Evolutionary conservation across 1,140 invertebrate species (phyloP).

Genomic region (Neoseiulus cucumeris): DNA sequence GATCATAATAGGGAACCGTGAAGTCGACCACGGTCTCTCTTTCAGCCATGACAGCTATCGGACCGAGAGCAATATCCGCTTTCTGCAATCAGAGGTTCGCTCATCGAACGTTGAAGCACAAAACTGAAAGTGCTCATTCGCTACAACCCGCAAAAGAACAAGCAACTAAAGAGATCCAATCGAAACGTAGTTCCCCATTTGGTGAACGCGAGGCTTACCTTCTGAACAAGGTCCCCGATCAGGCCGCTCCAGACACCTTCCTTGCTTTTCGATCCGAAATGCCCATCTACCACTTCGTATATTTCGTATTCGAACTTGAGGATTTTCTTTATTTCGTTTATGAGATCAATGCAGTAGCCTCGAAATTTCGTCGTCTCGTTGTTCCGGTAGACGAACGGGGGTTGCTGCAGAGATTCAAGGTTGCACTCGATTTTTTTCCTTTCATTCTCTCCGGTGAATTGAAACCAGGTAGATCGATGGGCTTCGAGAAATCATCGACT

Average conservation of each 20-base stretch:
- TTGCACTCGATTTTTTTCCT: no score
- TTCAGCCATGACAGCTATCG: slow-evolving; percentile 79
- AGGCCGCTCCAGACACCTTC: slow-evolving; percentile 61
- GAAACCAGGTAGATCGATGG: slow-evolving; percentile 9
- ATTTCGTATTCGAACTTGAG: slow-evolving; percentile 77
- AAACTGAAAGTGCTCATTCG: slow-evolving; percentile 2
- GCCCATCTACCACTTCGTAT: slow-evolving; percentile 47
- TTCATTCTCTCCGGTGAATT: no score
- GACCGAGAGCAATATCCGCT: slow-evolving; percentile 69
- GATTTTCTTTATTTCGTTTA: slow-evolving; percentile 57
- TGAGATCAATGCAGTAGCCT: slow-evolving; percentile 82
- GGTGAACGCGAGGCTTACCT: no score
- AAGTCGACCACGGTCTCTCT: slow-evolving; percentile 83
- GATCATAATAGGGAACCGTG: slow-evolving; percentile 82
- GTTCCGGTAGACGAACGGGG: slow-evolving; percentile 20
- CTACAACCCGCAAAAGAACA: not conserved
- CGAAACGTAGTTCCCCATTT: not conserved
- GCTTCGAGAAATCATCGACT: not conserved
- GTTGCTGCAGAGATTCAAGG: slow-evolving; percentile 18
- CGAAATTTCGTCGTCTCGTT: slow-evolving; percentile 35
- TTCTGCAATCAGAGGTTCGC: slow-evolving; percentile 29
- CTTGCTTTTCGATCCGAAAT: slow-evolving; percentile 51
- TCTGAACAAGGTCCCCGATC: slow-evolving; percentile 69
- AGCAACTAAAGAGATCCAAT: not conserved
- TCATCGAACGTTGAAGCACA: slow-evolving; percentile 10